These are phyloP conservation scores for Drosophila yooni DNA, from an alignment of 2,888 invertebrate species.

Conservation along the genomic window DNA sequence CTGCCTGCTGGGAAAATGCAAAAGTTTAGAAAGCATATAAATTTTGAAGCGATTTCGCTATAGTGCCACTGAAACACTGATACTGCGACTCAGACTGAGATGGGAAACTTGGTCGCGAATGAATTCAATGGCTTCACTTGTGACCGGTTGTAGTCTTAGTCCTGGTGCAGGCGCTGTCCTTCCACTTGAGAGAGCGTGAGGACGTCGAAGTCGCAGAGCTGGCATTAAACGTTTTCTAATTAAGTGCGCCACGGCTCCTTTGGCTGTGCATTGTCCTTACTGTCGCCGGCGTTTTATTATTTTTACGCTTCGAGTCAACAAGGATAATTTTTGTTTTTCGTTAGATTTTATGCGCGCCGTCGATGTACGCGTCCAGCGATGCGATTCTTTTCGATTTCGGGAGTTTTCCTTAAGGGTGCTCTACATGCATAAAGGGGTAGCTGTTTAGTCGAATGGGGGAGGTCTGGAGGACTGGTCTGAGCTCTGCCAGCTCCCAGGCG, in stretches of 20 bases:
- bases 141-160: not conserved
- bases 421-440: constrained; percentile 61
- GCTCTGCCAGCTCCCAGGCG: constrained; percentile 30
- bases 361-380: constrained; percentile 56
- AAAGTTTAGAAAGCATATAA: constrained; percentile 55
- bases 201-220: constrained; percentile 42
- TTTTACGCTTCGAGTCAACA: constrained; percentile 62
- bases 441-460: constrained; percentile 10
- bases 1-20: constrained; percentile 14
- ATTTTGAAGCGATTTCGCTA: constrained; percentile 46
- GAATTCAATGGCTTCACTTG: constrained; percentile 40
- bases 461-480: constrained; percentile 1
- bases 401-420: constrained; percentile 24
- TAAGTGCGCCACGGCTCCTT: constrained; percentile 61
- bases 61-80: constrained; percentile 1
- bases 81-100: not conserved
- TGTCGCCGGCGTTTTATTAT: constrained; percentile 65
- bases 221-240: constrained; percentile 79
- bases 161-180: constrained; percentile 41
- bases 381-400: constrained; percentile 60
- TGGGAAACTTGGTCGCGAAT: constrained; percentile 24
- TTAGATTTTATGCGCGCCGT: constrained; percentile 56
- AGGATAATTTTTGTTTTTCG: constrained; percentile 74
- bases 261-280: constrained; percentile 38
- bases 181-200: constrained; percentile 46